phyloP scores from a whole-genome alignment of 2,113 vertebrate species.

The Gila orcuttii region DNA sequence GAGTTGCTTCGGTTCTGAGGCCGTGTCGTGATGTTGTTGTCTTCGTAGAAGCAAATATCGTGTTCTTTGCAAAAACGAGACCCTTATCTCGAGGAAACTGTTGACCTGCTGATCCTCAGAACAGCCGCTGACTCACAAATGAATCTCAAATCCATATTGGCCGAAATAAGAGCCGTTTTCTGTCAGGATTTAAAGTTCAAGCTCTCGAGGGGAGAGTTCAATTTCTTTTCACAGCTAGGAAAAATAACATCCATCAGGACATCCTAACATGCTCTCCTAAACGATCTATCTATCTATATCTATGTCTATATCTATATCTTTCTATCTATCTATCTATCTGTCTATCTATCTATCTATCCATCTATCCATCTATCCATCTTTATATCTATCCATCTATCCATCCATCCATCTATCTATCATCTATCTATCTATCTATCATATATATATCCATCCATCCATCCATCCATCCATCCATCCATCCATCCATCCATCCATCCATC shows the following conservation, averaged over 20 bases:
- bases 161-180: not conserved
- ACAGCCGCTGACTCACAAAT: not conserved
- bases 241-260: not conserved
- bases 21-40: not conserved
- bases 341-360: no score
- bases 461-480: no score
- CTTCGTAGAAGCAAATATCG: constrained; percentile 18
- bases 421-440: no score
- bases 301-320: no score
- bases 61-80: not conserved
- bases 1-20: not conserved
- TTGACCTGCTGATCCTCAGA: not conserved
- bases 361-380: no score
- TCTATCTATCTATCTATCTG: no score
- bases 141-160: not conserved
- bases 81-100: not conserved
- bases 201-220: not conserved
- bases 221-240: not conserved
- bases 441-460: no score
- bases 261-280: not conserved
- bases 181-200: not conserved
- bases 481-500: no score
- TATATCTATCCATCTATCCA: no score
- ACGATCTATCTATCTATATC: no score
- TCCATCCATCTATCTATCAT: no score